These are phyloP conservation scores for Drosophila malerkotliana DNA, from an alignment of 1,140 invertebrate species.

Conservation along the genomic window DNA sequence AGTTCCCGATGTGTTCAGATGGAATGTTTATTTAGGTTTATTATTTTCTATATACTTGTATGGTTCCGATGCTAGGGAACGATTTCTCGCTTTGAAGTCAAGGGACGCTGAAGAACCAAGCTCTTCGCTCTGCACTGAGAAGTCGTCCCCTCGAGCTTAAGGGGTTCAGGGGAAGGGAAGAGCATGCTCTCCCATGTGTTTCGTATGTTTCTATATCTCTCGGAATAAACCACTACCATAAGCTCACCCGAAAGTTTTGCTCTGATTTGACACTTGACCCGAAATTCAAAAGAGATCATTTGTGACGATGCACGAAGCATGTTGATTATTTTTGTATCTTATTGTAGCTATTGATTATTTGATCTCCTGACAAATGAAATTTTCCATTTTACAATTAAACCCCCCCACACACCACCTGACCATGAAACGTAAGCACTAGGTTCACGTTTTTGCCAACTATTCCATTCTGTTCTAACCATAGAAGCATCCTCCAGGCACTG, in stretches of 20 bases:
- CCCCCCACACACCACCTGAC: slow-evolving; percentile 17
- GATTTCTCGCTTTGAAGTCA: slow-evolving; percentile 33
- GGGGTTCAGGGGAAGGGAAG: not conserved
- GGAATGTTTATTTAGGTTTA: slow-evolving; percentile 48
- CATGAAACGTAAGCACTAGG: slow-evolving; percentile 51
- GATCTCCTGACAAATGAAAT: slow-evolving; percentile 49
- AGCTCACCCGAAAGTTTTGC: slow-evolving; percentile 17
- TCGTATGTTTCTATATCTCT: slow-evolving; percentile 15
- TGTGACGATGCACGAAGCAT: slow-evolving; percentile 52
- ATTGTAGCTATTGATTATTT: slow-evolving; percentile 43
- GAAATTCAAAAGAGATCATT: slow-evolving; percentile 27
- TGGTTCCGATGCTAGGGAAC: not conserved
- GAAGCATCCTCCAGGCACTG: slow-evolving; percentile 39
- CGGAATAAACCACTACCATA: slow-evolving; percentile 58
- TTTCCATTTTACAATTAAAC: slow-evolving; percentile 1
- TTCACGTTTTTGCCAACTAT: slow-evolving; percentile 52
- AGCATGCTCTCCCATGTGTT: not conserved
- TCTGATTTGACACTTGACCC: slow-evolving; percentile 52
- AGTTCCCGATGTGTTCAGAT: slow-evolving; percentile 3
- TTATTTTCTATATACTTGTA: slow-evolving; percentile 1
- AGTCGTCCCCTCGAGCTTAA: not conserved
- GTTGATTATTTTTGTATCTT: slow-evolving; percentile 35
- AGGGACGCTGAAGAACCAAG: not conserved
- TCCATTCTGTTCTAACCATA: slow-evolving; percentile 6
- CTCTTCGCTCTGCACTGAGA: not conserved